A percentile compares a stretch with the other conserved stretches of the same genome.
Conservation (phyloP, 2,797 vertebrate genomes). For the Xiphorhynchus erythropygius region DNA sequence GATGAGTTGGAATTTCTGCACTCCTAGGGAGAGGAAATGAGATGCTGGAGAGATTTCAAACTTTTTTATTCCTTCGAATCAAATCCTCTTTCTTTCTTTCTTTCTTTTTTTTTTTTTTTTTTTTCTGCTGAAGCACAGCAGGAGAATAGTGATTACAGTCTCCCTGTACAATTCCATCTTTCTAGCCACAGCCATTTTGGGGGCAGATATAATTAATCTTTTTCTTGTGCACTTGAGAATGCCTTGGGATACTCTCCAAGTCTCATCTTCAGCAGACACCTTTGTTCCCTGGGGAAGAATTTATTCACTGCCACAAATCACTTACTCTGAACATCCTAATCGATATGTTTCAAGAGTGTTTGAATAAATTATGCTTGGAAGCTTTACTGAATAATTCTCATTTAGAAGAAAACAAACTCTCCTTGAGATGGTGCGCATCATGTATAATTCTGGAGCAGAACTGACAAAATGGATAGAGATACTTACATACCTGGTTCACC, state of each 20-base stretch:
- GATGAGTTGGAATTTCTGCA: background rate
- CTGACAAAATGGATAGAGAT: background rate
- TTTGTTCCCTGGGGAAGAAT: background rate
- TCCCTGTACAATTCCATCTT: background rate
- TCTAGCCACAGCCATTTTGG: background rate
- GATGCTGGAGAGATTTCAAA: background rate
- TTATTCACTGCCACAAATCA: slow-evolving; percentile 21
- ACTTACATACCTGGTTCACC: background rate
- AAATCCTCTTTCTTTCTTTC: background rate
- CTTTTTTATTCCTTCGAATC: background rate
- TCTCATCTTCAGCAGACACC: background rate
- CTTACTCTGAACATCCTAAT: slow-evolving; percentile 17
- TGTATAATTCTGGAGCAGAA: background rate
- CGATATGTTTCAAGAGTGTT: background rate
- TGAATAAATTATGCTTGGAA: slow-evolving; percentile 12
- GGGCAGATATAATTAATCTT: slow-evolving; percentile 22
- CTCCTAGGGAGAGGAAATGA: background rate
- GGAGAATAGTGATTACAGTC: background rate
- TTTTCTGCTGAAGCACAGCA: background rate
- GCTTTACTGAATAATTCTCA: background rate
- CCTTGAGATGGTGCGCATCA: background rate
- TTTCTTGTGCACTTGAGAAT: background rate
- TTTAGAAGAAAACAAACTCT: background rate
- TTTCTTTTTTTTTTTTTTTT: no score
- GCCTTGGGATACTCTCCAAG: background rate